Conservation (phyloP, 2,113 vertebrate species). For the Cryptomyrus ogoouensis region DNA sequence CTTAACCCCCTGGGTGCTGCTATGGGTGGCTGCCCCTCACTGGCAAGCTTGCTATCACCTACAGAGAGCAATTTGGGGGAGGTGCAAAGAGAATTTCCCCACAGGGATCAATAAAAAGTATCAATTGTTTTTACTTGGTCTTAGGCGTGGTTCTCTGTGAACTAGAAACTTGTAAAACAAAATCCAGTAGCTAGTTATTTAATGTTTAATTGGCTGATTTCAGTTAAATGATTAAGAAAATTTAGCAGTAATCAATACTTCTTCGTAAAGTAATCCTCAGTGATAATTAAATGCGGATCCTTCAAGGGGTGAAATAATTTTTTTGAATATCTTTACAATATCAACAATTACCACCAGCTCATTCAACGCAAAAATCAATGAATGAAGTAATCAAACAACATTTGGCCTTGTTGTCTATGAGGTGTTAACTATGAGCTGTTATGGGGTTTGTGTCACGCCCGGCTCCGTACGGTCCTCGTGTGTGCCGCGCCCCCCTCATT, state of each 20-base stretch:
- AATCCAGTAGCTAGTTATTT: neutral
- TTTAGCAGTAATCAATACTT: neutral
- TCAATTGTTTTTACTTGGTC: neutral
- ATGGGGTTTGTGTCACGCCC: too few relatives aligned
- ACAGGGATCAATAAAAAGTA: too few relatives aligned
- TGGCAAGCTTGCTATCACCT: too few relatives aligned
- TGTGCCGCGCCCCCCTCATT: too few relatives aligned
- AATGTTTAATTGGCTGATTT: neutral
- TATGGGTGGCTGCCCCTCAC: too few relatives aligned
- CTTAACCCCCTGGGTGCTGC: too few relatives aligned
- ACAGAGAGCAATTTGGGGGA: too few relatives aligned
- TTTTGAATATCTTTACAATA: neutral
- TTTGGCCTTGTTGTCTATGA: neutral
- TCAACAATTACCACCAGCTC: neutral
- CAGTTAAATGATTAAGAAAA: neutral
- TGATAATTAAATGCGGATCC: neutral
- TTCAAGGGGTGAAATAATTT: neutral
- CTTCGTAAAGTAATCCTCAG: neutral
- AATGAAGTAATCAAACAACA: neutral
- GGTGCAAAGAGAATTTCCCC: too few relatives aligned
- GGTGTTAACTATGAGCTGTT: neutral
- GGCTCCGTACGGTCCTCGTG: too few relatives aligned
- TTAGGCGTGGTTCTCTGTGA: neutral
- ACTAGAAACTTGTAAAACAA: neutral
- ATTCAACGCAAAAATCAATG: neutral